Evolutionary conservation across 1,140 invertebrate species (phyloP).

Genomic region (Tachypleus tridentatus): DNA sequence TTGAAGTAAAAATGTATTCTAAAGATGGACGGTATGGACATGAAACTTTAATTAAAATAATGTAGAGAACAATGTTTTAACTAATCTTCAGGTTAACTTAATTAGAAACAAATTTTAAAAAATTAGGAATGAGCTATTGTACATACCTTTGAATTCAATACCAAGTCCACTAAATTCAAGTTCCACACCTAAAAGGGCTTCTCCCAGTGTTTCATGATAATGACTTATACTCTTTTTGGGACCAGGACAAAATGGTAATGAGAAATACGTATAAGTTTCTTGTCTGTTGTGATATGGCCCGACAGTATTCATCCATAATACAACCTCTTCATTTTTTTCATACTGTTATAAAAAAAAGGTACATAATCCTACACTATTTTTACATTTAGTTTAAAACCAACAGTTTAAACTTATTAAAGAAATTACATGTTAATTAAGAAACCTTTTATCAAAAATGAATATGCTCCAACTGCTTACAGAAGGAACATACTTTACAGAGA

Average conservation of each 20-base stretch:
- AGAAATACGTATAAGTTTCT: constrained; percentile 97
- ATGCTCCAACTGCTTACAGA: too few species aligned
- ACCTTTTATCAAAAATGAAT: too few species aligned
- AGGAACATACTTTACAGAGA: too few species aligned
- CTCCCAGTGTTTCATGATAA: constrained; percentile 97
- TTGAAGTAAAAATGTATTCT: too few species aligned
- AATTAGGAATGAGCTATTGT: neutral
- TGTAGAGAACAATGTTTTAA: too few species aligned
- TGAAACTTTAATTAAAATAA: neutral
- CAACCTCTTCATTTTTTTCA: constrained; percentile 83
- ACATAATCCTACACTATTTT: too few species aligned
- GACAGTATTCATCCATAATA: constrained; percentile 99
- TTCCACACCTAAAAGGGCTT: constrained; percentile 93
- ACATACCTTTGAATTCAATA: constrained; percentile 64
- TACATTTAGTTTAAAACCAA: too few species aligned
- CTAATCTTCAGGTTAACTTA: too few species aligned
- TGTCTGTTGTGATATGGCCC: constrained; percentile 98
- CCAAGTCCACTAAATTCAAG: constrained; percentile 95
- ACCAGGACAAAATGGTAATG: constrained; percentile 89
- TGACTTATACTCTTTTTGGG: constrained; percentile 81
- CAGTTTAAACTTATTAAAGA: too few species aligned
- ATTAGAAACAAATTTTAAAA: too few species aligned
- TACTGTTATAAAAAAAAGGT: constrained; percentile 36
- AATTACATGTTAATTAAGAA: too few species aligned
- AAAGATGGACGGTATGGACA: too few species aligned